phyloP scores from a whole-genome alignment of 2,113 vertebrate genomes.

The Colossoma macropomum region DNA sequence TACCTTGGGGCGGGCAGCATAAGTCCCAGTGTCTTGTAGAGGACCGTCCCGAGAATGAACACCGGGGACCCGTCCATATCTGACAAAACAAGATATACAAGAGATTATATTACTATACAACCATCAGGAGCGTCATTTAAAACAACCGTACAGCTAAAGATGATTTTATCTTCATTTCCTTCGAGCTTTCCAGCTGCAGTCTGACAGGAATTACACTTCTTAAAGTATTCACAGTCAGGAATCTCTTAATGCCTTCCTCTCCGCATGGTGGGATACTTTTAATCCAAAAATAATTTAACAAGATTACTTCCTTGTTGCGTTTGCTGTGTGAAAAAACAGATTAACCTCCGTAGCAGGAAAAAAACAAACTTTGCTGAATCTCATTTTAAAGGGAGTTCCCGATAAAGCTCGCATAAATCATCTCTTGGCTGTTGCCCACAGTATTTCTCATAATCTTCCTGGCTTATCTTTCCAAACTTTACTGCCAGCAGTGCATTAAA shows the following conservation, averaged over 20 bases:
- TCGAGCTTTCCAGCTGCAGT: neutral
- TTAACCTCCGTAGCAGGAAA: constrained; percentile 17
- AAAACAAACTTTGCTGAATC: neutral
- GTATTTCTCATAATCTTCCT: constrained; percentile 9
- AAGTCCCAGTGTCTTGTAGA: constrained; percentile 98
- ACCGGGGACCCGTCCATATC: constrained; percentile 95
- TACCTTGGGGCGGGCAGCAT: constrained; percentile 98
- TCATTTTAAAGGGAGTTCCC: neutral
- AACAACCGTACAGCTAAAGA: neutral
- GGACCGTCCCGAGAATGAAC: constrained; percentile 95
- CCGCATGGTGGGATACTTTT: neutral
- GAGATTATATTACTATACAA: neutral
- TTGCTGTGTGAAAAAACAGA: constrained; percentile 15
- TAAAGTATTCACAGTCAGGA: neutral
- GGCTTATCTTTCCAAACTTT: constrained; percentile 37
- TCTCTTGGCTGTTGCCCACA: neutral
- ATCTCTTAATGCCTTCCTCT: neutral
- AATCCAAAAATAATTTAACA: constrained; percentile 35
- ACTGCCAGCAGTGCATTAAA: constrained; percentile 37
- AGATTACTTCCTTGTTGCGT: neutral
- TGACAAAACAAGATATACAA: constrained; percentile 65
- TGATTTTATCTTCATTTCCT: neutral
- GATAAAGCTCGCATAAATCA: neutral
- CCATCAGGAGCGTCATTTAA: neutral
- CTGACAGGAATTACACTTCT: neutral